Evolutionary conservation across 2,888 invertebrate species (phyloP).

Genomic region (Euzophera pinguis): DNA sequence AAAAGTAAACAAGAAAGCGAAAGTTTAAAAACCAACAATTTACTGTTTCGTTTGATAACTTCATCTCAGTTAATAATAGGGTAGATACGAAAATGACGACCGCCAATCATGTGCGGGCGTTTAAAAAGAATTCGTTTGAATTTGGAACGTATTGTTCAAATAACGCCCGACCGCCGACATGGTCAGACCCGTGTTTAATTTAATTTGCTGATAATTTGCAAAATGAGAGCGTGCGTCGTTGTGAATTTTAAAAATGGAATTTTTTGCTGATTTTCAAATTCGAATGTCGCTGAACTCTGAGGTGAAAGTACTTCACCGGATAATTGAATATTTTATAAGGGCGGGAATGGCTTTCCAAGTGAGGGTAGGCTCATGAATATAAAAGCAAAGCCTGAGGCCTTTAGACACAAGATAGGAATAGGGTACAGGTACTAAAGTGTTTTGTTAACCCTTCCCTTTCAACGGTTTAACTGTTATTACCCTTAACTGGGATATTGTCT

Average conservation of each 20-base stretch:
- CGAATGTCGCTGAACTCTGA: slow-evolving; percentile 51
- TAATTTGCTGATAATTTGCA: slow-evolving; percentile 55
- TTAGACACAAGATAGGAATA: slow-evolving; percentile 19
- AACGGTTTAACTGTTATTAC: slow-evolving; percentile 12
- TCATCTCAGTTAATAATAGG: slow-evolving; percentile 67
- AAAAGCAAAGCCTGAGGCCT: slow-evolving; percentile 29
- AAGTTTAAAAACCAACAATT: slow-evolving; percentile 54
- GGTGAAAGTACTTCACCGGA: slow-evolving; percentile 46
- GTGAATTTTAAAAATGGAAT: slow-evolving; percentile 26
- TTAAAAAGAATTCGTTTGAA: slow-evolving; percentile 48
- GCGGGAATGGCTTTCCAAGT: slow-evolving; percentile 25
- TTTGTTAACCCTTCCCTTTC: slow-evolving; percentile 28
- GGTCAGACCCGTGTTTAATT: slow-evolving; percentile 55
- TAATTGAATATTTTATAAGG: slow-evolving; percentile 60
- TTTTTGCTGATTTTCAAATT: slow-evolving; percentile 36
- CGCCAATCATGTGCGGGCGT: slow-evolving; percentile 51
- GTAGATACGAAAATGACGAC: slow-evolving; percentile 44
- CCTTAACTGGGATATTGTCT: slow-evolving; percentile 1
- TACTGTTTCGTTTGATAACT: slow-evolving; percentile 66
- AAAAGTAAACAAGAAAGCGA: slow-evolving; percentile 66
- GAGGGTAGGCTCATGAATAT: slow-evolving; percentile 51
- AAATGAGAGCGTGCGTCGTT: slow-evolving; percentile 36
- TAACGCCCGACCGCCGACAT: slow-evolving; percentile 38
- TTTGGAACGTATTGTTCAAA: slow-evolving; percentile 50
- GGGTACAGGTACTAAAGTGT: slow-evolving; percentile 11